phyloP scores from a whole-genome alignment of 2,888 invertebrate species.

The Acrobasis suavella region DNA sequence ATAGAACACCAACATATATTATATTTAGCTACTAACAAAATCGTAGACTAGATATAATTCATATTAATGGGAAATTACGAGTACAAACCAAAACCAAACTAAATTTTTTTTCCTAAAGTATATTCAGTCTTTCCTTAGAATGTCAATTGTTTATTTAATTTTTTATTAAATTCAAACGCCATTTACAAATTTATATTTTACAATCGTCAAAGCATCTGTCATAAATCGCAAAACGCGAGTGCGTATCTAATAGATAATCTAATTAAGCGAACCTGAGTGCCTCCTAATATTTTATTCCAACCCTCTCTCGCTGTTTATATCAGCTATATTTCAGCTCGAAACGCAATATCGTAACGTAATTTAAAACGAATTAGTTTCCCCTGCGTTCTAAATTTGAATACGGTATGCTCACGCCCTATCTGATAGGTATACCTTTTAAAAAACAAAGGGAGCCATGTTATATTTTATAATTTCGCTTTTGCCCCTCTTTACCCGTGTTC shows the following conservation, averaged over 20 bases:
- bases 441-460: constrained; percentile 72
- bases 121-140: no score
- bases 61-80: background rate
- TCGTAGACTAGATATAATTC: background rate
- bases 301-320: constrained; percentile 72
- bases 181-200: background rate
- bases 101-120: background rate
- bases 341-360: constrained; percentile 81
- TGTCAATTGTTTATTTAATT: no score
- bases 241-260: constrained; percentile 58
- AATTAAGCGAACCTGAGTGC: constrained; percentile 53
- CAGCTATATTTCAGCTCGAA: constrained; percentile 72
- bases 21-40: background rate
- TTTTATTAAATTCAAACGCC: no score
- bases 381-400: constrained; percentile 77
- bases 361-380: constrained; percentile 82
- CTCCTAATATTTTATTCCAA: constrained; percentile 64
- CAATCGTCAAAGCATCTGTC: constrained; percentile 15
- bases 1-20: background rate
- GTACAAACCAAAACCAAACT: no score
- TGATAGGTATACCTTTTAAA: constrained; percentile 60
- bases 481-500: constrained; percentile 38
- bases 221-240: constrained; percentile 39
- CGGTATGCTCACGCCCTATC: constrained; percentile 70
- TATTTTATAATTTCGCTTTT: constrained; percentile 49